Percentiles rank a stretch among this genome's conserved stretches.
phyloP scores from a whole-genome alignment of 2,797 vertebrate genomes.

The Rhincodon typus region DNA sequence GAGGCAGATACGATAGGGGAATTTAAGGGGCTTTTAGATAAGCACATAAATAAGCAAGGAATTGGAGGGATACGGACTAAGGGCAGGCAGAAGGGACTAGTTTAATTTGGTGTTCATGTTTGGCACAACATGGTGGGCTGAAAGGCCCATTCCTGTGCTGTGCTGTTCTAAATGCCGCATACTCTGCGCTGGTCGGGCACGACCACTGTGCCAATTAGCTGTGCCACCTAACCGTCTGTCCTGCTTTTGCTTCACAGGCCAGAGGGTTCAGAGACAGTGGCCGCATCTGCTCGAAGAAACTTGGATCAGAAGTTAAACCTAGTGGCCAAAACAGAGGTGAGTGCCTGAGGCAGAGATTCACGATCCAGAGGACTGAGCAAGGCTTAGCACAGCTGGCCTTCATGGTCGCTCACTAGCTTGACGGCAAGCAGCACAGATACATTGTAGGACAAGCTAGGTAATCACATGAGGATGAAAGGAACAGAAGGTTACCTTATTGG shows the following conservation, averaged over 20 bases:
- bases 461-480: neutral
- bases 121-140: no score
- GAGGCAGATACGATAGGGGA: no score
- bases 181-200: neutral
- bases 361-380: neutral
- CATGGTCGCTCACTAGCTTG: no score
- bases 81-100: no score
- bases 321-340: conserved; percentile 33
- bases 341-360: neutral
- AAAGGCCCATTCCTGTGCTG: no score
- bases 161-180: neutral
- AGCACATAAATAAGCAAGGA: no score
- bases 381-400: neutral
- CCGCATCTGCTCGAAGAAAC: neutral
- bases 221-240: neutral
- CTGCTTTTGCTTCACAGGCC: neutral
- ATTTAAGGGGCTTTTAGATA: no score
- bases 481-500: neutral
- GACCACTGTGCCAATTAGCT: neutral
- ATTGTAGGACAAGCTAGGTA: neutral
- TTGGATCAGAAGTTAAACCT: conserved; percentile 4
- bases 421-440: neutral
- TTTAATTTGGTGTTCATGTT: no score
- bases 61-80: no score
- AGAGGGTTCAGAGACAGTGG: neutral